These are phyloP conservation scores for Lates japonicus DNA, from an alignment of 2,797 vertebrate genomes.

Conservation along the genomic window DNA sequence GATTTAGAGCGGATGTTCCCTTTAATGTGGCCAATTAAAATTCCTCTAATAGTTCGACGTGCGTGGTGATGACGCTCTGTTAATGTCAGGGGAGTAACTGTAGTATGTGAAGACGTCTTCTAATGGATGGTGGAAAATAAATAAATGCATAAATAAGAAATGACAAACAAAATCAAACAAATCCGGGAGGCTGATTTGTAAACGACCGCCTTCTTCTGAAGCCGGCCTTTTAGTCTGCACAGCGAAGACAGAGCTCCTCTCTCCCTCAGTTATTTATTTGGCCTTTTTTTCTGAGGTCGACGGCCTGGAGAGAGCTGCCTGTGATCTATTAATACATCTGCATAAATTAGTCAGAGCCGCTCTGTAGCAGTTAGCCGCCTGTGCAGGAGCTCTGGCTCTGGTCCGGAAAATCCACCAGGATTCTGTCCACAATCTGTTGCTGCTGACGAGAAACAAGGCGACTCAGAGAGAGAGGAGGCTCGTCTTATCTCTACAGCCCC, in stretches of 20 bases:
- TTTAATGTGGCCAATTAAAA: conserved; percentile 3
- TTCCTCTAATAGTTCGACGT: neutral
- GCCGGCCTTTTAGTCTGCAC: conserved; percentile 33
- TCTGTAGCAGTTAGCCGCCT: conserved; percentile 59
- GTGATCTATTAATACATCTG: conserved; percentile 75
- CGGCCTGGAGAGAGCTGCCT: conserved; percentile 64
- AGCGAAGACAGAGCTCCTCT: conserved; percentile 28
- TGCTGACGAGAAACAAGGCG: neutral
- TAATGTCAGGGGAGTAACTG: neutral
- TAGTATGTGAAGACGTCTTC: conserved; percentile 10
- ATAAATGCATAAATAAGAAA: conserved; percentile 40
- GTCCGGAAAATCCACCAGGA: conserved; percentile 50
- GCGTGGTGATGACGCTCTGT: neutral
- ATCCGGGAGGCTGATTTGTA: conserved; percentile 31
- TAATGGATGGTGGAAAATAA: conserved; percentile 16
- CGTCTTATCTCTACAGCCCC: too few relatives aligned
- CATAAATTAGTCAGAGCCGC: conserved; percentile 65
- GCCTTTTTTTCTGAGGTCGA: conserved; percentile 18
- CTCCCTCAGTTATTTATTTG: conserved; percentile 50
- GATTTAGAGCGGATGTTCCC: neutral
- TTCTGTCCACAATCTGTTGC: conserved; percentile 56
- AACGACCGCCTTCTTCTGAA: conserved; percentile 28
- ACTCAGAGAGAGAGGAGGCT: too few relatives aligned
- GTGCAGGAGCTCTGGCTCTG: conserved; percentile 50
- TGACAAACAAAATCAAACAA: conserved; percentile 48